Evolutionary conservation across 1,140 invertebrate species (phyloP).

Genomic region (Chironomus tepperi): DNA sequence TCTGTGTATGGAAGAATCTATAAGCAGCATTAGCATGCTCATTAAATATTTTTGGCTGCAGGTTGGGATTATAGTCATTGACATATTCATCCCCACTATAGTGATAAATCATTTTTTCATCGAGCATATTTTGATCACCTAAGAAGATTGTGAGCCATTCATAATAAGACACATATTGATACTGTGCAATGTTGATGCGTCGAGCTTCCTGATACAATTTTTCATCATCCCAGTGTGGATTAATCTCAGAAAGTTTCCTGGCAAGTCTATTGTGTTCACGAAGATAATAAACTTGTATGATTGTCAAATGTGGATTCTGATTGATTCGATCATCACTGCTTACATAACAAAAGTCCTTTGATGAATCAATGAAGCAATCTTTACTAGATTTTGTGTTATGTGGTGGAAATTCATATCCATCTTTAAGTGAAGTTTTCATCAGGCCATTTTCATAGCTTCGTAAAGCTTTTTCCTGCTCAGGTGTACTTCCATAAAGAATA

Average conservation of each 20-base stretch:
- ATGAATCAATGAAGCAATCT: slow-evolving; percentile 48
- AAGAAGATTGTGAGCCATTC: slow-evolving; percentile 57
- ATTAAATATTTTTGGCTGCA: slow-evolving; percentile 72
- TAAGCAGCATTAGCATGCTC: slow-evolving; percentile 80
- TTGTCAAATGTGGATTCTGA: slow-evolving; percentile 71
- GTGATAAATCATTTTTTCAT: slow-evolving; percentile 59
- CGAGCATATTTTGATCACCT: slow-evolving; percentile 57
- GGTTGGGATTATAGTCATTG: slow-evolving; percentile 72
- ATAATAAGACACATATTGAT: slow-evolving; percentile 77
- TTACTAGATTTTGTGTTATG: slow-evolving; percentile 52
- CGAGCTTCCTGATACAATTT: slow-evolving; percentile 78
- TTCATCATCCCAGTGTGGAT: slow-evolving; percentile 83
- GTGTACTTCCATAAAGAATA: slow-evolving; percentile 69
- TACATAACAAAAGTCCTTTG: slow-evolving; percentile 57
- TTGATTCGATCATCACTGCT: slow-evolving; percentile 77
- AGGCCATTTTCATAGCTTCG: slow-evolving; percentile 57
- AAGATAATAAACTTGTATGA: slow-evolving; percentile 74
- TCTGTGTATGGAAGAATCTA: slow-evolving; percentile 77
- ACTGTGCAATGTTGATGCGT: slow-evolving; percentile 63
- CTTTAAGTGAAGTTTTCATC: slow-evolving; percentile 49
- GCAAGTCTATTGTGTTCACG: slow-evolving; percentile 89
- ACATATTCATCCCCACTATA: slow-evolving; percentile 54
- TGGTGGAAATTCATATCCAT: slow-evolving; percentile 59
- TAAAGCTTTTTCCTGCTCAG: slow-evolving; percentile 50
- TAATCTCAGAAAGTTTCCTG: slow-evolving; percentile 55